Evolutionary conservation across 2,113 vertebrate species (phyloP).

Genomic region (Upupa epops): DNA sequence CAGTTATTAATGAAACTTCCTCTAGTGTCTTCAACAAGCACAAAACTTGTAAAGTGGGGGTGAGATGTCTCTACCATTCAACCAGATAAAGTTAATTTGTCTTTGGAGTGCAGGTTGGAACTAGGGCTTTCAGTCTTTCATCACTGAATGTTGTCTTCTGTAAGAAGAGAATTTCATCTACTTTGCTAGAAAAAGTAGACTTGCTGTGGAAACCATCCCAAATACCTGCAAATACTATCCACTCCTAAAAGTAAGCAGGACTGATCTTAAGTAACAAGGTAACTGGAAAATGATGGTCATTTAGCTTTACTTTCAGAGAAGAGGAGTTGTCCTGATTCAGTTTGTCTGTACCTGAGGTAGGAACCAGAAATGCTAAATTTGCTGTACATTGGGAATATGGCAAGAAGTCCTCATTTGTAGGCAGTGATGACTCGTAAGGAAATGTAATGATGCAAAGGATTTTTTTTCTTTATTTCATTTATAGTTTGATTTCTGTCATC

Average conservation of each 20-base stretch:
- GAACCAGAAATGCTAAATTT: slow-evolving; percentile 1
- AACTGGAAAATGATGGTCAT: not conserved
- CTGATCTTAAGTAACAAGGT: not conserved
- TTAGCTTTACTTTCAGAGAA: not conserved
- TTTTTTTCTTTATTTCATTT: not conserved
- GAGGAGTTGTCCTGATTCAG: not conserved
- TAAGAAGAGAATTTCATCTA: not conserved
- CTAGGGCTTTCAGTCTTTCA: not conserved
- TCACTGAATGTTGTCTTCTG: not conserved
- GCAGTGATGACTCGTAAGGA: not conserved
- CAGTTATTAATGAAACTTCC: not conserved
- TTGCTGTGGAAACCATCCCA: not conserved
- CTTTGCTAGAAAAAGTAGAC: not conserved
- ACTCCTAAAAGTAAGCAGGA: not conserved
- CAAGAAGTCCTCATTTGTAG: not conserved
- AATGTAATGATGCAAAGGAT: not conserved
- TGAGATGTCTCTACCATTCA: not conserved
- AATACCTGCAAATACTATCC: not conserved
- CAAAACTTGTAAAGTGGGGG: not conserved
- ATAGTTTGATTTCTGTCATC: slow-evolving; percentile 5
- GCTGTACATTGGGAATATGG: not conserved
- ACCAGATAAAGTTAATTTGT: not conserved
- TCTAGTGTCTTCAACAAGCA: not conserved
- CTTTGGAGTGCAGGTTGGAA: not conserved
- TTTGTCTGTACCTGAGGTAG: not conserved